A percentile compares a stretch with the other conserved stretches of the same genome.
Evolutionary conservation across 2,888 invertebrate species (phyloP).

Genomic region (Aleiodes leptofemur): DNA sequence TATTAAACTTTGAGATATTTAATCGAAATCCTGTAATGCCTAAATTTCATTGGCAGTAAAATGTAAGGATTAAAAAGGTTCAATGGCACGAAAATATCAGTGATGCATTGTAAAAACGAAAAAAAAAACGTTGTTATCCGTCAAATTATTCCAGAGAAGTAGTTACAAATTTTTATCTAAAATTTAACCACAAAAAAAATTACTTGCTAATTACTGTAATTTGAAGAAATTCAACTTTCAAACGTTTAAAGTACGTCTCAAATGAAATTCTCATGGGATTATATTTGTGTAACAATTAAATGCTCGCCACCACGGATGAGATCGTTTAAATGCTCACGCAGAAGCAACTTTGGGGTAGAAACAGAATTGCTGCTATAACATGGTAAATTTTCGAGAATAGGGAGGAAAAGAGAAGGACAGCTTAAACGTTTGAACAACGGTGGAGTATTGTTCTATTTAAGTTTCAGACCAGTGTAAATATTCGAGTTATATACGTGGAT

Average conservation of each 20-base stretch:
- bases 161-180: too few species aligned
- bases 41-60: too few species aligned
- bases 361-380: conserved; percentile 7
- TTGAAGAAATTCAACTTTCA: conserved; percentile 11
- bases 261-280: conserved; percentile 22
- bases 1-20: too few species aligned
- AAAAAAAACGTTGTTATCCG: not conserved
- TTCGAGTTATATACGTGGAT: not conserved
- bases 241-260: conserved; percentile 21
- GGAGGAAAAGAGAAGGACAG: not conserved
- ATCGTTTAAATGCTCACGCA: conserved; percentile 34
- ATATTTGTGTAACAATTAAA: conserved; percentile 34
- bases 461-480: conserved; percentile 27
- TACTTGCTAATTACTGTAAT: conserved; percentile 18
- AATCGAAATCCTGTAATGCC: too few species aligned
- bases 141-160: too few species aligned
- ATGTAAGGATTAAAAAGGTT: too few species aligned
- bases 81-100: conserved; percentile 1
- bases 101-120: not conserved
- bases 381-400: not conserved
- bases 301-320: conserved; percentile 26
- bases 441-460: conserved; percentile 30
- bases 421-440: conserved; percentile 2
- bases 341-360: conserved; percentile 14
- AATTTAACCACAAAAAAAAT: not conserved